Evolutionary conservation across 2,113 vertebrate genomes (phyloP).

Genomic region (Halcyon senegalensis): DNA sequence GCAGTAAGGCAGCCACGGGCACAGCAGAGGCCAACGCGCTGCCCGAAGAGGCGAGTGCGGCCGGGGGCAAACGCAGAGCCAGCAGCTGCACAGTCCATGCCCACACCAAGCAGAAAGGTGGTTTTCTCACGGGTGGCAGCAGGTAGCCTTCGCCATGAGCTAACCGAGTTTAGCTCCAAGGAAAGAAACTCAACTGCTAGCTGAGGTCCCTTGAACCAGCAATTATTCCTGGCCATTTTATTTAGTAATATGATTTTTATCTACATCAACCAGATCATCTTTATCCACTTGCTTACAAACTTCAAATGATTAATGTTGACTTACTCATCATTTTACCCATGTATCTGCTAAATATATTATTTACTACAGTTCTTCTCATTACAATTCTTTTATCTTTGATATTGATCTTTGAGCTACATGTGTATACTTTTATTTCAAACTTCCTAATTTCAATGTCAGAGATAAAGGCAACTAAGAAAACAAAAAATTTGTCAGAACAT

Average conservation of each 20-base stretch:
- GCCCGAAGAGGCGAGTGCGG: too few species aligned
- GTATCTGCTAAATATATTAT: neutral
- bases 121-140: neutral
- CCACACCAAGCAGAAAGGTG: neutral
- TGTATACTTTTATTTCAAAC: neutral
- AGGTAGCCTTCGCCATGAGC: rapidly evolving
- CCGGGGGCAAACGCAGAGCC: neutral
- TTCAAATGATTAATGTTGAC: neutral
- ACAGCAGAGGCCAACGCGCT: neutral
- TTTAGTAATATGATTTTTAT: neutral
- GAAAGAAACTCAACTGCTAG: neutral
- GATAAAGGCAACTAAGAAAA: neutral
- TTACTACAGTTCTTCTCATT: neutral
- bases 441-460: neutral
- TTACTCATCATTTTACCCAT: neutral
- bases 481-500: neutral
- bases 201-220: neutral
- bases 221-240: neutral
- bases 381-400: neutral
- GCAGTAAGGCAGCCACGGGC: neutral
- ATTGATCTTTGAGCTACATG: neutral
- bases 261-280: neutral
- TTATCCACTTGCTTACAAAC: neutral
- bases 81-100: neutral
- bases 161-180: neutral